Percentiles rank a stretch among this genome's conserved stretches.
phyloP scores from a whole-genome alignment of 1,140 invertebrate species.

The Drosophila melanica region DNA sequence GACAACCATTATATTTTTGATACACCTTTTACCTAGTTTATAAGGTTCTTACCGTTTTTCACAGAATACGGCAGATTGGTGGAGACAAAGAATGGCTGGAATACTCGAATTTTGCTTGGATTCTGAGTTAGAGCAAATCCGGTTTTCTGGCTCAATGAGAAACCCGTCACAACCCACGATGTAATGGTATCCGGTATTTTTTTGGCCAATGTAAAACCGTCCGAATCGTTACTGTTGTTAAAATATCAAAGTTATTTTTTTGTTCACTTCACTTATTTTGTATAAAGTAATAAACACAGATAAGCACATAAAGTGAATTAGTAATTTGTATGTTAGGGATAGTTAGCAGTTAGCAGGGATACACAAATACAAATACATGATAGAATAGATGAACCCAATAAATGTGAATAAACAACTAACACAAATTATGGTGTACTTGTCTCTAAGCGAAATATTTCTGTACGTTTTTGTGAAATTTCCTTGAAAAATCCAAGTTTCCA shows the following conservation, averaged over 20 bases:
- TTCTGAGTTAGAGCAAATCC: constrained; percentile 92
- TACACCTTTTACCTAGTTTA: too few relatives aligned
- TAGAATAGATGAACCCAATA: background rate
- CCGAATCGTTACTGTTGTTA: constrained; percentile 38
- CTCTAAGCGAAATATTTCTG: constrained; percentile 15
- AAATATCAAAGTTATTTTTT: background rate
- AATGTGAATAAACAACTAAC: constrained; percentile 4
- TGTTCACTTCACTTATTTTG: background rate
- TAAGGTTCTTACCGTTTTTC: constrained; percentile 86
- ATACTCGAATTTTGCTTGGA: constrained; percentile 91
- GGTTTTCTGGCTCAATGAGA: constrained; percentile 92
- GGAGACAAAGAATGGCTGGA: constrained; percentile 94
- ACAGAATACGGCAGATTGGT: constrained; percentile 93
- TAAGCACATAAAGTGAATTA: background rate
- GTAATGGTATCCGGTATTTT: constrained; percentile 95
- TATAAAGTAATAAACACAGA: background rate
- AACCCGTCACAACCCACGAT: constrained; percentile 96
- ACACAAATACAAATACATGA: background rate
- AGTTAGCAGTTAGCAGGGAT: background rate
- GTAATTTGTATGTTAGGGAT: background rate
- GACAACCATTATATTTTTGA: background rate
- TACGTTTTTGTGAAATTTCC: constrained; percentile 33
- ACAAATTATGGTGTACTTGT: constrained; percentile 1
- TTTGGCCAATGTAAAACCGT: constrained; percentile 75
- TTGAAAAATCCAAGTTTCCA: constrained; percentile 63